Percentiles rank a stretch among this genome's conserved stretches.
phyloP scores from a whole-genome alignment of 2,888 invertebrate species.

The Tiliacea aurago region DNA sequence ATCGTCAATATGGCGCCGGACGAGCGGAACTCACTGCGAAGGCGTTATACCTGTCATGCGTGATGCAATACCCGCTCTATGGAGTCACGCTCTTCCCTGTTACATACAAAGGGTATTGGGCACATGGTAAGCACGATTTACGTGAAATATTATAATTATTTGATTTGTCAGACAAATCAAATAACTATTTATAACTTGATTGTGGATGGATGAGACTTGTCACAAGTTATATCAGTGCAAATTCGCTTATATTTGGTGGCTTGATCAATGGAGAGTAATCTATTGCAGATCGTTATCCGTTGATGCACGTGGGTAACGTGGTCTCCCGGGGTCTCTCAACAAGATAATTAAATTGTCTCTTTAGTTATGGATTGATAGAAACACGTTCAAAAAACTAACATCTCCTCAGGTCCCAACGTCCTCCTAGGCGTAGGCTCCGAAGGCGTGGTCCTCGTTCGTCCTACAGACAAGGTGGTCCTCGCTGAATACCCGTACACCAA shows the following conservation, averaged over 20 bases:
- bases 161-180: too few relatives aligned
- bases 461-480: conserved; percentile 97
- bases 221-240: background rate
- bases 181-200: too few relatives aligned
- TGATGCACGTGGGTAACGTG: background rate
- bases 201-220: too few relatives aligned
- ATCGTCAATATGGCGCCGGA: conserved; percentile 97
- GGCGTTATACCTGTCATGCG: conserved; percentile 97
- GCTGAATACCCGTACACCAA: conserved; percentile 97
- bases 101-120: conserved; percentile 98
- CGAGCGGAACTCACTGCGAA: conserved; percentile 97
- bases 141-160: too few relatives aligned
- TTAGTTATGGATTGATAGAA: background rate
- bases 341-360: background rate
- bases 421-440: conserved; percentile 97
- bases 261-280: background rate
- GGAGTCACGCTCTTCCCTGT: conserved; percentile 97
- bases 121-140: conserved; percentile 92
- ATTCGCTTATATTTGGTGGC: background rate
- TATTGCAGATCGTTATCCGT: background rate
- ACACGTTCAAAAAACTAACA: too few relatives aligned
- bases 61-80: conserved; percentile 98
- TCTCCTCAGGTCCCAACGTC: conserved; percentile 85
- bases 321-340: background rate
- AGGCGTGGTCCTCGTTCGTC: conserved; percentile 97